Base-by-base conservation (phyloP, 1,140 invertebrate species). In the Drosophila nasuta region DNA sequence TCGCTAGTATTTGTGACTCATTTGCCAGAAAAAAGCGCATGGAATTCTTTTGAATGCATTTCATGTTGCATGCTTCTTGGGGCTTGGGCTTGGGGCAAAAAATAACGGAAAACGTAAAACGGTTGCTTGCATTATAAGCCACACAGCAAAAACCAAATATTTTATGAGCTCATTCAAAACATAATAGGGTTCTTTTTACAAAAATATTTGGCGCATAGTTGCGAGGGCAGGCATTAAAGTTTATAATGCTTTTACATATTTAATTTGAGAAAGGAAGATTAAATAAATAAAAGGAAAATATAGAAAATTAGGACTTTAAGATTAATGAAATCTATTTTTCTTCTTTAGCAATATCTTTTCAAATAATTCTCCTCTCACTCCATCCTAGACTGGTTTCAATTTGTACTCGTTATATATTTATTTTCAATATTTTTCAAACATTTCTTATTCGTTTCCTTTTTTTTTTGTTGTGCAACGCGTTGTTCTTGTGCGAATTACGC, bases 1-100 rank as follows among this genome's bases (percentile, higher is more conserved):
- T 20, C 20, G 20, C 20, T 33, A 2, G 35, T 38, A 38, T 7
- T 38, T 38, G 8, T 38, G 35, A 82, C 43, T 82, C 71, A 82
- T 75, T 77, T 81, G 28, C 30, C 11, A 30, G 45, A 3, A 25
- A 38, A 48, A 25, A 15, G 15, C 67, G 54, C 45, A 33, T 68
- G 70, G 59, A 67, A 77, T 86, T 71, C 49, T 75, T 74, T 72
- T 48, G 20, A 67, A 48, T 71, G 58, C 49, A 78, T 66, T 57
- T 64, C 41, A 56, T 67, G 49, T 68, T 75, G 71, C 46, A 33
- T 45, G 68, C 57, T 59, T 75, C 5, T 1, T 8, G 45, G 48
- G 35, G 52, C 45, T 11, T 8, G 8, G 11, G 35, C 3, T 20
- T 20, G 20, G 3, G 20, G 20, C 3, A 20, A 20, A 20, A 20